Percentiles rank a stretch among this genome's conserved stretches.
Conservation (phyloP, 2,797 vertebrate species). For the Peromyscus melanophrys region DNA sequence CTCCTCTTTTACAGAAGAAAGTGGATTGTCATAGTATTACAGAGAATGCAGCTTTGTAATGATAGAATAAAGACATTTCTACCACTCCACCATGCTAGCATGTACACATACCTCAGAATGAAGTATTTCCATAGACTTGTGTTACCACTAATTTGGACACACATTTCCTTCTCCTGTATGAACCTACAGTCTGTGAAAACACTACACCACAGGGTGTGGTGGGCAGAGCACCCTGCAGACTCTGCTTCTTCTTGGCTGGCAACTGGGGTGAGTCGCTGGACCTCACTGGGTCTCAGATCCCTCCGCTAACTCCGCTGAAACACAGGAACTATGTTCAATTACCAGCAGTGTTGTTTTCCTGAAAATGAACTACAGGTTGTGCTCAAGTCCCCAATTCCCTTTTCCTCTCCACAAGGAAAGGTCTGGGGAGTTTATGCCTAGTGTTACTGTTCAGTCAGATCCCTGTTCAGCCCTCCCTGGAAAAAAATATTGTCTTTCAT, state of each 20-base stretch:
- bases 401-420: constrained; percentile 42
- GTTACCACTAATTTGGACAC: neutral
- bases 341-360: neutral
- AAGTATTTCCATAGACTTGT: neutral
- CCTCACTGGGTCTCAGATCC: neutral
- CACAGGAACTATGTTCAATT: neutral
- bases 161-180: neutral
- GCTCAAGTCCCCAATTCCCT: neutral
- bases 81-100: neutral
- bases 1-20: constrained; percentile 29
- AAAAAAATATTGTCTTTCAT: constrained; percentile 36
- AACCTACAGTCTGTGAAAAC: neutral
- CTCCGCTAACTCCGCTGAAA: constrained; percentile 57
- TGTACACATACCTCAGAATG: neutral
- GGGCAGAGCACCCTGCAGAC: neutral
- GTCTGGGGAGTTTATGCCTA: neutral
- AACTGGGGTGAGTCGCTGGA: neutral
- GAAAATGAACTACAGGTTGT: constrained; percentile 53
- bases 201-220: fast-evolving
- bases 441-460: neutral
- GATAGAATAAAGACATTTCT: constrained; percentile 8
- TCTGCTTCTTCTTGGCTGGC: neutral
- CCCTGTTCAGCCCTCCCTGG: neutral
- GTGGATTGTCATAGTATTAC: neutral
- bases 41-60: neutral